Conservation (phyloP, 2,113 vertebrate species). For the Arothron firmamentum region DNA sequence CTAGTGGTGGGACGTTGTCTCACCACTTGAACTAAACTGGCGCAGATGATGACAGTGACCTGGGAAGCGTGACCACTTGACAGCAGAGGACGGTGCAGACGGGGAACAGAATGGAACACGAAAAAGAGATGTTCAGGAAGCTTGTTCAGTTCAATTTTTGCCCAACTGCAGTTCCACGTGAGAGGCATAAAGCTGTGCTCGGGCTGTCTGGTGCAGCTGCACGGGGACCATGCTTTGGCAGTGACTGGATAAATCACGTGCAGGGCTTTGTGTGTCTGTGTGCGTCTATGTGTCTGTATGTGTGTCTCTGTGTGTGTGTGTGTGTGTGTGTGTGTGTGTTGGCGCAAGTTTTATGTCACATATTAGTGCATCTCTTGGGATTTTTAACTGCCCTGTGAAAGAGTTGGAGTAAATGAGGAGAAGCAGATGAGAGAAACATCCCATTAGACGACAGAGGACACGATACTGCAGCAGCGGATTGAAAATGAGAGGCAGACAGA, state of each 20-base stretch:
- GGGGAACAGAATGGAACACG: neutral
- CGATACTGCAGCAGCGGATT: neutral
- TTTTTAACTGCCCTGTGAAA: conserved; percentile 16
- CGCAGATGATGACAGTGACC: neutral
- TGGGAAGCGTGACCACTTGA: neutral
- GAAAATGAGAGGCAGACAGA: conserved; percentile 10
- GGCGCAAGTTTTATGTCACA: neutral
- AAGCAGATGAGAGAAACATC: neutral
- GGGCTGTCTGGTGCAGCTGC: conserved; percentile 9
- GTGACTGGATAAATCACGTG: conserved; percentile 25
- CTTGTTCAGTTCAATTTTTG: conserved; percentile 9
- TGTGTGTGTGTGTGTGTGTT: neutral
- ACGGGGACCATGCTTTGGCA: conserved; percentile 16
- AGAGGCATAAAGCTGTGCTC: conserved; percentile 18
- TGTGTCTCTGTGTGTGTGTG: neutral
- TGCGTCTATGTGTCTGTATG: neutral
- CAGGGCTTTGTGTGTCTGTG: conserved; percentile 12
- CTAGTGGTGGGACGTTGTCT: neutral
- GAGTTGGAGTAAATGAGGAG: conserved; percentile 9
- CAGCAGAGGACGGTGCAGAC: neutral
- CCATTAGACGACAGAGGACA: conserved; percentile 1
- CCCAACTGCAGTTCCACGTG: conserved; percentile 13
- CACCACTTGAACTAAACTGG: neutral
- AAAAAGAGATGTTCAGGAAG: conserved; percentile 4
- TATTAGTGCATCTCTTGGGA: neutral